Conservation (phyloP, 2,888 invertebrate species). For the Trichopria drosophilae region DNA sequence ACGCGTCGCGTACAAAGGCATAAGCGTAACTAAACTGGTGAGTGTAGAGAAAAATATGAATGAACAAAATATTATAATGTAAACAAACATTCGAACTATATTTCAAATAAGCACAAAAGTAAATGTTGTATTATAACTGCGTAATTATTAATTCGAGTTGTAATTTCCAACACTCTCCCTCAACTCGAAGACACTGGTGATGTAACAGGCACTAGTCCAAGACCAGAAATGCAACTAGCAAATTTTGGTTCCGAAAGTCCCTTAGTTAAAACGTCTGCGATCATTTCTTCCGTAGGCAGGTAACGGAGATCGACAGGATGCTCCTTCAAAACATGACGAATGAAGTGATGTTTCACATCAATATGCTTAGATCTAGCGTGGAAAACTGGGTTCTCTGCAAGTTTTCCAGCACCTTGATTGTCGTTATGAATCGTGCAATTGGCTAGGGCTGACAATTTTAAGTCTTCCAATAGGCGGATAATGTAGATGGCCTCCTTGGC, state of each 20-base stretch:
- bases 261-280: conserved; percentile 16
- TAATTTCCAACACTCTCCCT: too few species aligned
- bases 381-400: conserved; percentile 7
- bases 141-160: too few species aligned
- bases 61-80: too few species aligned
- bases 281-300: conserved; percentile 4
- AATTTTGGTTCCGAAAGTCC: conserved; percentile 1
- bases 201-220: too few species aligned
- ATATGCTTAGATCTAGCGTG: neutral
- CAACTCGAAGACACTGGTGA: too few species aligned
- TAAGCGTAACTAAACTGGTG: too few species aligned
- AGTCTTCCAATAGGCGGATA: neutral
- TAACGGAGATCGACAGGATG: neutral
- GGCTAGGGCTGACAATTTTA: neutral
- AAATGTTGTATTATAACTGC: too few species aligned
- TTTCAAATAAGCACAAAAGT: too few species aligned
- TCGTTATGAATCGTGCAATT: neutral
- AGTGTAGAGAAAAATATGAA: too few species aligned
- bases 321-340: conserved; percentile 5
- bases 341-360: conserved; percentile 11
- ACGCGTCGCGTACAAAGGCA: too few species aligned
- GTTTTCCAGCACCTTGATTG: conserved; percentile 2
- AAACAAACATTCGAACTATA: too few species aligned
- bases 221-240: too few species aligned
- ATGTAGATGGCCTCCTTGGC: conserved; percentile 2